Conservation (phyloP, 2,888 invertebrate genomes). For the Lycaena phlaeas region DNA sequence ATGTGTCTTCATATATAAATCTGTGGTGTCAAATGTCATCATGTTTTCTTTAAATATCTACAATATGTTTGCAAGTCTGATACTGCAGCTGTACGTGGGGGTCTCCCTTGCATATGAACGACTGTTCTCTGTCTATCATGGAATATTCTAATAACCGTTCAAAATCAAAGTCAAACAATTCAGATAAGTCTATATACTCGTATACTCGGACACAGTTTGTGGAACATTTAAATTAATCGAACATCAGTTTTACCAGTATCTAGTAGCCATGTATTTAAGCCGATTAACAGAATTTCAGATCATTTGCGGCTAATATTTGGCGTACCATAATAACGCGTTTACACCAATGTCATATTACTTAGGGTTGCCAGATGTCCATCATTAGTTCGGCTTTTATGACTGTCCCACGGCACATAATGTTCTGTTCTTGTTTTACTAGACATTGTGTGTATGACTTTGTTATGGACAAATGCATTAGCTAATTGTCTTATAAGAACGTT, state of each 20-base stretch:
- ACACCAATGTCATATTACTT: slow-evolving; percentile 6
- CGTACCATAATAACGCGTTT: slow-evolving; percentile 3
- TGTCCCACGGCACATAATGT: neutral
- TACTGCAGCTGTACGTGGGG: no score
- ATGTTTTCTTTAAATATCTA: no score
- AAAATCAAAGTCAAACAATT: no score
- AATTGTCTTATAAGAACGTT: no score
- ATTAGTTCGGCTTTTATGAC: neutral
- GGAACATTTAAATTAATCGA: slow-evolving; percentile 2
- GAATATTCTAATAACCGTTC: no score
- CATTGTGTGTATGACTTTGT: no score
- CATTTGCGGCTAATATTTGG: slow-evolving; percentile 7
- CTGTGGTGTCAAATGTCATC: no score
- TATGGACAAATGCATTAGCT: no score
- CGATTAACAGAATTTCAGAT: slow-evolving; percentile 3
- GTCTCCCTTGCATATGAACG: no score
- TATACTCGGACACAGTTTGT: neutral
- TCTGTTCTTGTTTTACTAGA: neutral
- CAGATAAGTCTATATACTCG: neutral
- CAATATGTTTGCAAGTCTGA: no score
- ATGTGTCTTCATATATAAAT: no score
- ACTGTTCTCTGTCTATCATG: no score
- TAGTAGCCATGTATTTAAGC: neutral
- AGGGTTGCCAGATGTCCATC: slow-evolving; percentile 4
- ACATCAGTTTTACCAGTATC: neutral